These are phyloP conservation scores for Strigops habroptila DNA, from an alignment of 2,113 vertebrate genomes.

Conservation along the genomic window DNA sequence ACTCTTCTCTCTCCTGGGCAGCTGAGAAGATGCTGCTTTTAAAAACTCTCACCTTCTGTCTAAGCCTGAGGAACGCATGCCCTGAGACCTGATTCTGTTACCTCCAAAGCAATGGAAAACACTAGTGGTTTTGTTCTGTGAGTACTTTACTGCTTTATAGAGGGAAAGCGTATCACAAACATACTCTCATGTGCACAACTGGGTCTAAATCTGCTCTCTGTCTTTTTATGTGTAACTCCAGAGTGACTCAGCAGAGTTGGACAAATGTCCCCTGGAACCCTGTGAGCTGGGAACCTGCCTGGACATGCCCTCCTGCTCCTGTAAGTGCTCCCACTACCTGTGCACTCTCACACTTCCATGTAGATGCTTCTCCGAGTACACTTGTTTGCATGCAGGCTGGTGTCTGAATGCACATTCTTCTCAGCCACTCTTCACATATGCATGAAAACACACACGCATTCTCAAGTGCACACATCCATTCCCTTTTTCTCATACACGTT, in stretches of 20 bases:
- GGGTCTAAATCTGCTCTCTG: not conserved
- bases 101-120: not conserved
- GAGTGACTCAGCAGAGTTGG: not conserved
- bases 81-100: not conserved
- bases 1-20: not conserved
- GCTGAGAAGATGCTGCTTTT: not conserved
- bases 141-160: not conserved
- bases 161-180: not conserved
- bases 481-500: conserved; percentile 13
- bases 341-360: not conserved
- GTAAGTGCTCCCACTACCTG: not conserved
- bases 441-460: conserved; percentile 39
- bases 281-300: not conserved
- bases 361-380: not conserved
- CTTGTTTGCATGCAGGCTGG: not conserved
- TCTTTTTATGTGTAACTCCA: not conserved
- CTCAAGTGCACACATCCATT: conserved; percentile 25
- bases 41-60: not conserved
- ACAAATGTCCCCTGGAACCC: not conserved
- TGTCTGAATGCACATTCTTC: not conserved
- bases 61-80: not conserved
- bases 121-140: not conserved
- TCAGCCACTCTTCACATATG: not conserved
- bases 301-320: not conserved
- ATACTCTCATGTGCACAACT: fast-evolving